Percentiles rank a stretch among this genome's conserved stretches.
These are phyloP conservation scores for Dufourea novaeangliae DNA, from an alignment of 1,140 invertebrate genomes.

Conservation along the genomic window DNA sequence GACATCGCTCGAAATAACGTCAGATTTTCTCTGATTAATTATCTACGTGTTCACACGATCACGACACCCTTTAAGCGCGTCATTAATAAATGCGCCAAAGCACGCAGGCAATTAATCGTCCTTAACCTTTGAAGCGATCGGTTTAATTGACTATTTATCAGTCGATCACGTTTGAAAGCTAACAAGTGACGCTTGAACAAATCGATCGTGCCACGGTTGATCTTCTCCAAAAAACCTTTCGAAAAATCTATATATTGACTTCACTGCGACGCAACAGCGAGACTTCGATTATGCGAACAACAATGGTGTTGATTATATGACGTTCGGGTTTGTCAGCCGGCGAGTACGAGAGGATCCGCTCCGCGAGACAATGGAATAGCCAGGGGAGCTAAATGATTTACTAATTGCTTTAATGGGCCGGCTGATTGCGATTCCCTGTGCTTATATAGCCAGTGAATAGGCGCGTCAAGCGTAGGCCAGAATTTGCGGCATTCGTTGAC, in stretches of 20 bases:
- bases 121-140: constrained; percentile 4
- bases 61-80: background rate
- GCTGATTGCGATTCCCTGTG: constrained; percentile 42
- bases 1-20: background rate
- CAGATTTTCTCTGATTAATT: background rate
- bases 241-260: background rate
- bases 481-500: too few species aligned
- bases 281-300: constrained; percentile 1
- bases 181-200: background rate
- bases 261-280: background rate
- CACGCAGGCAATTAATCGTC: constrained; percentile 1
- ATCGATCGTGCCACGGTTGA: background rate
- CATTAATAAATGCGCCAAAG: background rate
- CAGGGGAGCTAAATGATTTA: constrained; percentile 31
- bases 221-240: background rate
- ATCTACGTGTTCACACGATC: background rate
- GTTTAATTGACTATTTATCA: constrained; percentile 8
- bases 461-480: background rate
- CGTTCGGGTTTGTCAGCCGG: too few species aligned
- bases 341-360: background rate
- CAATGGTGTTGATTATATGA: constrained; percentile 23
- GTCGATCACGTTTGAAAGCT: background rate
- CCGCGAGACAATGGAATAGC: constrained; percentile 34
- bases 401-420: constrained; percentile 40
- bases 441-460: background rate